Conservation (phyloP, 2,888 invertebrate species). For the Drosophila maculinotata region DNA sequence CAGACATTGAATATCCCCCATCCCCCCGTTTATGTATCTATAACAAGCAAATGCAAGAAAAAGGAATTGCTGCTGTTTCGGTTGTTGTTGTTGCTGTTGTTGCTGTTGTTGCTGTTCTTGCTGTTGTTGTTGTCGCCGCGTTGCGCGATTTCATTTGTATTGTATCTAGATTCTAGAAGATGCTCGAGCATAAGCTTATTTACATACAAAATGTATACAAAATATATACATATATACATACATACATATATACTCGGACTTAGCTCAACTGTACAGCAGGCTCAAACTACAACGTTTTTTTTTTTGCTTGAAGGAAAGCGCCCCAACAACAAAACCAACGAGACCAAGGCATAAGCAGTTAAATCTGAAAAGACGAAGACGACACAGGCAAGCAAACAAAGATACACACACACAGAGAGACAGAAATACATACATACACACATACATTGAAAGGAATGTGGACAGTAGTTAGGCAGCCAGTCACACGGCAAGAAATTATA, state of each 20-base stretch:
- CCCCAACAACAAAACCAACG: conserved; percentile 24
- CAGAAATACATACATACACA: conserved; percentile 11
- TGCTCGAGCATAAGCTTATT: conserved; percentile 43
- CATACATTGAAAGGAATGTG: too few relatives aligned
- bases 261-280: conserved; percentile 69
- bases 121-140: too few relatives aligned
- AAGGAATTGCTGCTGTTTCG: conserved; percentile 24
- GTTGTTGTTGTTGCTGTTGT: conserved; percentile 27
- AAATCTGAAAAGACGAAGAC: conserved; percentile 60
- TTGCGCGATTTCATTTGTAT: too few relatives aligned
- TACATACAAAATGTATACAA: conserved; percentile 64
- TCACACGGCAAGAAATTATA: conserved; percentile 3
- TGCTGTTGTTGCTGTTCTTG: conserved; percentile 23
- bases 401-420: conserved; percentile 3
- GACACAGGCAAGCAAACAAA: conserved; percentile 36
- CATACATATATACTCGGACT: conserved; percentile 56
- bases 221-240: conserved; percentile 62
- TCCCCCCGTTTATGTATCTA: conserved; percentile 24
- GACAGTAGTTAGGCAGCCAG: conserved; percentile 9
- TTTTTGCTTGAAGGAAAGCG: conserved; percentile 48
- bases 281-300: conserved; percentile 38
- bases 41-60: too few relatives aligned
- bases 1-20: too few relatives aligned
- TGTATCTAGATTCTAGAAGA: conserved; percentile 39
- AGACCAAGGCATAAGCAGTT: conserved; percentile 48